These are phyloP conservation scores for Ypsolopha scabrella DNA, from an alignment of 2,888 invertebrate species.

Conservation along the genomic window DNA sequence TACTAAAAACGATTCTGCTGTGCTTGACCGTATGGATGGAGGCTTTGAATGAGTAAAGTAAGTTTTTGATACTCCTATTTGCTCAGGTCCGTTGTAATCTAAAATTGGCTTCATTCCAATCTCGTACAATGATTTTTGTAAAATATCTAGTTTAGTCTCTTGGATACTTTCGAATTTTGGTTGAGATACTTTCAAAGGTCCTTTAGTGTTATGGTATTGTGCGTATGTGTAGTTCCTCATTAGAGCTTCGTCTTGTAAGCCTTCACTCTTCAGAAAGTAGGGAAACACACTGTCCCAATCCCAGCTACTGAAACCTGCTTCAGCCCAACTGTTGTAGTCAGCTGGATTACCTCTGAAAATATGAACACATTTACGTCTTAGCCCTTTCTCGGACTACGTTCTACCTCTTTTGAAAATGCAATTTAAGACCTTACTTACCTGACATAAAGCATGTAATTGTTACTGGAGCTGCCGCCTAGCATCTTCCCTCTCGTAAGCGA, in stretches of 20 bases:
- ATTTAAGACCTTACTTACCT: background rate
- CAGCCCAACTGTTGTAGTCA: slow-evolving; percentile 56
- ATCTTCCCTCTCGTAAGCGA: background rate
- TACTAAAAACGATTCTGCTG: background rate
- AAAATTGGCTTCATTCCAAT: background rate
- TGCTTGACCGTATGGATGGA: background rate
- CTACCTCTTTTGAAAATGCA: background rate
- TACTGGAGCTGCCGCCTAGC: background rate
- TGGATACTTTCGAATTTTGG: slow-evolving; percentile 11
- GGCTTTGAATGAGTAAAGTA: background rate
- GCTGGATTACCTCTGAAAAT: slow-evolving; percentile 29
- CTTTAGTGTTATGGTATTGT: slow-evolving; percentile 24
- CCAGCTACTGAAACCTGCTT: slow-evolving; percentile 50
- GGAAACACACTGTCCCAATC: slow-evolving; percentile 44
- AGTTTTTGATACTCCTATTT: background rate
- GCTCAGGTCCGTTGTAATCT: background rate
- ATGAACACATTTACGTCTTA: background rate
- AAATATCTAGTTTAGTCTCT: slow-evolving; percentile 1
- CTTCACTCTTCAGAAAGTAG: slow-evolving; percentile 46
- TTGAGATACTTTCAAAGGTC: slow-evolving; percentile 31
- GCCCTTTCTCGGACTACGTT: too few species aligned
- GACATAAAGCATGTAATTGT: slow-evolving; percentile 1
- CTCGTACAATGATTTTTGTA: background rate
- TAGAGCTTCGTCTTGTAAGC: slow-evolving; percentile 13
- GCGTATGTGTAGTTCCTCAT: slow-evolving; percentile 1